Base-by-base conservation (phyloP, 2,888 invertebrate species). In the Lasioglossum vierecki region DNA sequence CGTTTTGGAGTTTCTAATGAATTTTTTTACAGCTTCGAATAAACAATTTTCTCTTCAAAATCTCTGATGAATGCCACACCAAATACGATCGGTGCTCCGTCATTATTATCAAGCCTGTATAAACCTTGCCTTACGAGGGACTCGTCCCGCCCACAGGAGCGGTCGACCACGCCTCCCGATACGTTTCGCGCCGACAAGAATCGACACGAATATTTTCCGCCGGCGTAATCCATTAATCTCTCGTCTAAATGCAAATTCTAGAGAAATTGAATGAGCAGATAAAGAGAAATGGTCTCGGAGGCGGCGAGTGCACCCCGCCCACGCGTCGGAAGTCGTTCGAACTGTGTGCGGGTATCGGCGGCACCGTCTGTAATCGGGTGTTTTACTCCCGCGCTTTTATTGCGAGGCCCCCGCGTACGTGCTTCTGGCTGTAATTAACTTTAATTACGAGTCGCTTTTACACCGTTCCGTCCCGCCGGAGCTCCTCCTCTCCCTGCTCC, bases 361-460 rank as follows among this genome's bases (percentile, higher is more conserved):
- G 18, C 6, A 39, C 26, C 39, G 30, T 49, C 39, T 66, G 39
- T 68, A n/a, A 77, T 70, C 44, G 18, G 44, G 26, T 44, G 30
- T 68, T 60, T 79, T 46, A 60, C 57, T 46, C 39, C 39, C 57
- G 35, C 35, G 70, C 30, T 44, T 80, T 78, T 57, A 80, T 73
- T 18, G 18, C n/a, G 57, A 66, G 15, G 6, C 66, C 88, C 30
- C 2, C 46, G 46, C 63, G 63, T 35, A 35, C 53, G 63, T 70
- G n/a, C 53, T 68, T 53, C 57, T 41, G 57, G 53, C 53, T 44
- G 88, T 87, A 84, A 88, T 88, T 89, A 89, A 89, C 79, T 89
- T 87, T 84, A 89, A 88, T 89, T 87, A 78, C 84, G 73, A 74
- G 57, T 72, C 76, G 53, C 72, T 84, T 81, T 84, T 76, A 82